Base-by-base conservation (phyloP, 2,888 invertebrate genomes). In the Cotesia congregata region DNA sequence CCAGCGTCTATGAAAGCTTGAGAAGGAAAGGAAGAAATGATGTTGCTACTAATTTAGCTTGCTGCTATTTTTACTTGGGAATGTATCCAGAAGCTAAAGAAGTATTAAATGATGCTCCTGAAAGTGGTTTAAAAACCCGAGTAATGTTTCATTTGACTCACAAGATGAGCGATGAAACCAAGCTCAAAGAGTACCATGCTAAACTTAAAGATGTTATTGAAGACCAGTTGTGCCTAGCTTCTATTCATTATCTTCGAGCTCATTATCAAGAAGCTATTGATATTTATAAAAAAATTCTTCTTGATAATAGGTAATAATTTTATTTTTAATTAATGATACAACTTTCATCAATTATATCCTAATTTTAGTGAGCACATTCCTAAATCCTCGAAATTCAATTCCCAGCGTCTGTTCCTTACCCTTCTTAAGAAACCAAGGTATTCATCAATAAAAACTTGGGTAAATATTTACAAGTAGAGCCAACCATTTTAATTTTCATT, bases 211-310 rank as follows among this genome's bases (percentile, higher is more conserved):
- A 97, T 85, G 93, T 95, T 6, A 92, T 97, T 0, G 98, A 98
- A 89, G 98, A 99, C 91, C 98, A 98, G 89, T 92, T 99, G 61
- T 97, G 97, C 83, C 90, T 99, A 74, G 99, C 99, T 0, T 97
- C 98, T 0, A 96, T 99, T 82, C 98, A 99, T 88, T 99, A 98
- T 87, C 91, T 99, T 75, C 92, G 98, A 74, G 96, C 96, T 5
- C 99, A 99, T 90, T 99, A 98, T 88, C 98, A 98, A 88, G 99
- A 99, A 89, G 98, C 99, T 67, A 98, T 99, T 79, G 98, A 99
- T 88, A 97, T 99, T 80, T 99, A 99, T 88, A 99, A 99, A 90
- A 93, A 97, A 78, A 93, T 99, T 74, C 91, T 99, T 12, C 90
- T 97, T 30, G 97, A 97, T 84, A 96, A 98, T 90, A 95, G 97